Conservation (phyloP, 2,113 vertebrate species). For the Anthoscopus minutus region DNA sequence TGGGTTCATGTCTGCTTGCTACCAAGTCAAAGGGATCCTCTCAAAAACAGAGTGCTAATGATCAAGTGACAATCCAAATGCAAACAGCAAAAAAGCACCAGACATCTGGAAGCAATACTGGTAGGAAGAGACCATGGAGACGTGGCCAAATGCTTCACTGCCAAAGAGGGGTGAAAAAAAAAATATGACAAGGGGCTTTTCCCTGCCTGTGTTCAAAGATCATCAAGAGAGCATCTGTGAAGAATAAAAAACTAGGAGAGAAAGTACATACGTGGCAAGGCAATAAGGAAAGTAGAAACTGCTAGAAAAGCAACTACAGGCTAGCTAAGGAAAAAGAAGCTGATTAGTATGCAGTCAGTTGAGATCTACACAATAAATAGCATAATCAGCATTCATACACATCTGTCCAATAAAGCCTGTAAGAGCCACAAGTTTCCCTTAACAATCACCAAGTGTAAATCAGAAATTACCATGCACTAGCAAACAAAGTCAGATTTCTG, state of each 20-base stretch:
- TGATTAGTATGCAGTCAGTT: background rate
- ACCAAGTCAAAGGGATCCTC: slow-evolving; percentile 19
- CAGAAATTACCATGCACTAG: background rate
- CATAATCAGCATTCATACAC: background rate
- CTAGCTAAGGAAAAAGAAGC: background rate
- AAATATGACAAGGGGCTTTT: slow-evolving; percentile 29
- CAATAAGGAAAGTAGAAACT: background rate
- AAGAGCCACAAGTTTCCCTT: background rate
- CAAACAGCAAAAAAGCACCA: background rate
- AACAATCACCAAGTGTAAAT: background rate
- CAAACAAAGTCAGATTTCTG: background rate
- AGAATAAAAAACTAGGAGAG: background rate
- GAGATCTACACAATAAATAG: background rate
- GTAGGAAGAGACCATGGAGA: slow-evolving; percentile 10
- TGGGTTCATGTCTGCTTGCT: background rate
- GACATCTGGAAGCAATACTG: slow-evolving; percentile 60
- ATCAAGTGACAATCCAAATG: background rate
- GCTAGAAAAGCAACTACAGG: background rate
- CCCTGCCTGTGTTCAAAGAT: background rate
- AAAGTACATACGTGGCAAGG: background rate
- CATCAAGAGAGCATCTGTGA: background rate
- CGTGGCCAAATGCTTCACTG: slow-evolving; percentile 36
- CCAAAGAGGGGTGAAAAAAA: background rate
- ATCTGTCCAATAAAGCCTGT: background rate
- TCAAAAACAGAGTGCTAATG: slow-evolving; percentile 24